phyloP scores from a whole-genome alignment of 2,113 vertebrate genomes.

The Kryptolebias marmoratus region DNA sequence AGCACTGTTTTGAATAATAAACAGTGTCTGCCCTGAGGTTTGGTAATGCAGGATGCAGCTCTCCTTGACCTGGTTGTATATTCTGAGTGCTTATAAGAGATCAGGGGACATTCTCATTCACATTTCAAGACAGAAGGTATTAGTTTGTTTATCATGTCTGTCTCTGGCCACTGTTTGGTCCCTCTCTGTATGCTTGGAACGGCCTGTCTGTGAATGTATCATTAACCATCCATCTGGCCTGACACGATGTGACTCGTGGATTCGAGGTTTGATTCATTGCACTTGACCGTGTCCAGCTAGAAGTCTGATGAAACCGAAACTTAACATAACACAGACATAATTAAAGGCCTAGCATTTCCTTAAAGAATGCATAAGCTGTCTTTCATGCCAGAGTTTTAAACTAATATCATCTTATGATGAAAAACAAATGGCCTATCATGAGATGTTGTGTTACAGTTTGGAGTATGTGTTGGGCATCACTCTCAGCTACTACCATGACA shows the following conservation, averaged over 20 bases:
- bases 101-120: background rate
- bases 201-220: slow-evolving; percentile 65
- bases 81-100: background rate
- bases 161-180: slow-evolving; percentile 44
- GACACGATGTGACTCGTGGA: slow-evolving; percentile 46
- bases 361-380: too few relatives aligned
- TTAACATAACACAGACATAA: too few relatives aligned
- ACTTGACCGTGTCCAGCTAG: slow-evolving; percentile 35
- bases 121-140: slow-evolving; percentile 17
- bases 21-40: background rate
- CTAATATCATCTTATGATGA: too few relatives aligned
- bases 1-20: slow-evolving; percentile 34
- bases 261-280: slow-evolving; percentile 59
- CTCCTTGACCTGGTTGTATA: slow-evolving; percentile 1
- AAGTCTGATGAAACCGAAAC: background rate
- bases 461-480: too few relatives aligned
- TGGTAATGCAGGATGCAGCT: slow-evolving; percentile 7
- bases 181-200: slow-evolving; percentile 69
- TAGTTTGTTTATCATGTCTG: slow-evolving; percentile 47
- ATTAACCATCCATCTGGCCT: slow-evolving; percentile 66
- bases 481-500: too few relatives aligned
- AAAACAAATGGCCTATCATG: too few relatives aligned
- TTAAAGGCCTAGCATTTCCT: too few relatives aligned
- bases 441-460: too few relatives aligned
- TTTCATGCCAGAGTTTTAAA: too few relatives aligned